Conservation (phyloP, 2,113 vertebrate genomes). For the Callipepla californica region DNA sequence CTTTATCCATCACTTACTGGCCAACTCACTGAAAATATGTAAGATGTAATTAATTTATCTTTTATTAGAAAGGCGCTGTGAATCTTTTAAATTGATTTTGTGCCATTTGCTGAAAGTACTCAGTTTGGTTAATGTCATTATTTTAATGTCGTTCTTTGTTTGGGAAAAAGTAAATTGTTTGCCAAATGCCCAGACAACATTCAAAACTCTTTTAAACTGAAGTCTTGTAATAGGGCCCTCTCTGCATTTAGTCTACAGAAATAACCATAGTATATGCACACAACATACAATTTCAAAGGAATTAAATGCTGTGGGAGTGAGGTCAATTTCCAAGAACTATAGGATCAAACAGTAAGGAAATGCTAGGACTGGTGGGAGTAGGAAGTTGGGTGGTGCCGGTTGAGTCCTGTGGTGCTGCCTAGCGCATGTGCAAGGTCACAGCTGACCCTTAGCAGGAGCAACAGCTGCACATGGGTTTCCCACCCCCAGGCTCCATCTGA, state of each 20-base stretch:
- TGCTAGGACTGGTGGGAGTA: not conserved
- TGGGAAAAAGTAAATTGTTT: not conserved
- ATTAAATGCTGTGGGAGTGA: not conserved
- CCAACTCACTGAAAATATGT: not conserved
- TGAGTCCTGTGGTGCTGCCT: not conserved
- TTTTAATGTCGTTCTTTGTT: not conserved
- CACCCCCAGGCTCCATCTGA: not conserved
- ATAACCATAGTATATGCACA: not conserved
- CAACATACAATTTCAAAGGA: not conserved
- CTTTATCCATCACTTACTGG: not conserved
- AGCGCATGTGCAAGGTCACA: rapidly evolving
- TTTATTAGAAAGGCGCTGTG: not conserved
- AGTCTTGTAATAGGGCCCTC: not conserved
- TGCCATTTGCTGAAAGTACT: not conserved
- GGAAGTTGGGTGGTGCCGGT: not conserved
- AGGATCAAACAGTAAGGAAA: not conserved
- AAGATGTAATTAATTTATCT: not conserved
- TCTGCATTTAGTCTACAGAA: not conserved
- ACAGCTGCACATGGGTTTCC: not conserved
- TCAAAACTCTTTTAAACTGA: not conserved
- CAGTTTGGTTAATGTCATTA: not conserved
- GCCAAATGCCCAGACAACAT: not conserved
- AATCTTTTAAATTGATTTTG: not conserved
- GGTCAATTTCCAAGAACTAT: not conserved
- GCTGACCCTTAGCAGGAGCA: not conserved